Percentiles rank a stretch among this genome's conserved stretches.
These are phyloP conservation scores for Apteryx mantelli DNA, from an alignment of 2,113 vertebrate genomes.

Conservation along the genomic window DNA sequence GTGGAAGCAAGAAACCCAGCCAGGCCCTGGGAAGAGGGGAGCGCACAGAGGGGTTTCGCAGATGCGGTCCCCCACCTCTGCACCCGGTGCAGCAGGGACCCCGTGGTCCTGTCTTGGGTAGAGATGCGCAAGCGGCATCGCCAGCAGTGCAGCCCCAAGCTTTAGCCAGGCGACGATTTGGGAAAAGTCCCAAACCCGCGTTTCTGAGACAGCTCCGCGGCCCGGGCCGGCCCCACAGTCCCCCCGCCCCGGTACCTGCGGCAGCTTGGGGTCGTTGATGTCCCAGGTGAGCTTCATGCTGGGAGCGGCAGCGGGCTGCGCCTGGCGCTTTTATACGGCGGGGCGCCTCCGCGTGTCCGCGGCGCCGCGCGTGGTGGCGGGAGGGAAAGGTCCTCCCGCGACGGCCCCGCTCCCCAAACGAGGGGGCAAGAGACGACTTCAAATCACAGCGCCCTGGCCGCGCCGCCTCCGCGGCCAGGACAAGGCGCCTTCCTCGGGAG, in stretches of 20 bases:
- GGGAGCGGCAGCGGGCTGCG: conserved; percentile 24
- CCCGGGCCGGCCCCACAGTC: too few relatives aligned
- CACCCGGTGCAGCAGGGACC: too few relatives aligned
- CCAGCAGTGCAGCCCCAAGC: rapidly evolving
- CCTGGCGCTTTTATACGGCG: conserved; percentile 59
- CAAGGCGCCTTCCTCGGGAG: too few relatives aligned
- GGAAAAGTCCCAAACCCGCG: too few relatives aligned
- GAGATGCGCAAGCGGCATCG: too few relatives aligned
- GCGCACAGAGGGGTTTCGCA: neutral
- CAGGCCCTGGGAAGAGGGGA: neutral
- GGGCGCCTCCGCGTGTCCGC: neutral
- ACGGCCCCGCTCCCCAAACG: too few relatives aligned
- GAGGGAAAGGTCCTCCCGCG: neutral
- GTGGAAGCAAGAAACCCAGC: neutral
- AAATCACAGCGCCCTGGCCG: too few relatives aligned
- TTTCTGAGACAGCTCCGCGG: rapidly evolving
- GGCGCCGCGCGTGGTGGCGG: neutral
- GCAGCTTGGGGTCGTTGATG: conserved; percentile 94
- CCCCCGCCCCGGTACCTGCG: conserved; percentile 79
- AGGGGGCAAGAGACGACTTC: neutral
- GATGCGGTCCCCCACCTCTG: too few relatives aligned
- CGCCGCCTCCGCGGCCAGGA: too few relatives aligned
- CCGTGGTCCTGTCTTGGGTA: too few relatives aligned
- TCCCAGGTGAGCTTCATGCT: conserved; percentile 95
- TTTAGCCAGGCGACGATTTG: rapidly evolving